These are phyloP conservation scores for Poecilia picta DNA, from an alignment of 2,797 vertebrate genomes.

Conservation along the genomic window DNA sequence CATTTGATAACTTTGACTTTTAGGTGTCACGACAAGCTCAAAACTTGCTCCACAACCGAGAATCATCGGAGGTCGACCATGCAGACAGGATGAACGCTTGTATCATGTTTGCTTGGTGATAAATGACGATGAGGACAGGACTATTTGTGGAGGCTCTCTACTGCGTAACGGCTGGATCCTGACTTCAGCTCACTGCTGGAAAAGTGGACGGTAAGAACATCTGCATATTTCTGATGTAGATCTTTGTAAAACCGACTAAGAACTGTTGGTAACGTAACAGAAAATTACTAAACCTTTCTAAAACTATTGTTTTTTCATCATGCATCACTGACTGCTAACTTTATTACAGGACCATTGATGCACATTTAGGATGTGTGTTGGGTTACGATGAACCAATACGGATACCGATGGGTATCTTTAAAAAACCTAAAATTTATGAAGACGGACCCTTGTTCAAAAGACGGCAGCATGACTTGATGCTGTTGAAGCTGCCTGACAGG, in stretches of 20 bases:
- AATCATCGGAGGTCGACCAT: accelerated
- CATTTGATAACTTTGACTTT: too few relatives aligned
- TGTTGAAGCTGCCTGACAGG: not conserved
- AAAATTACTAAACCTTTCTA: not conserved
- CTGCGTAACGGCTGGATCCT: constrained; percentile 27
- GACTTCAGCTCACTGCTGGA: constrained; percentile 36
- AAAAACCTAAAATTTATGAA: not conserved
- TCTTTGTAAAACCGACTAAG: not conserved
- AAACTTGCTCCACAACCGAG: constrained; percentile 15
- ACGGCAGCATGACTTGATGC: not conserved
- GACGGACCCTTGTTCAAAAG: accelerated
- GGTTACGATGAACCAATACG: accelerated
- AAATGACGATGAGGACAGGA: accelerated
- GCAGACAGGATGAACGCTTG: not conserved
- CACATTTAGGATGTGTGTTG: not conserved
- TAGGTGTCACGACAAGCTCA: not conserved
- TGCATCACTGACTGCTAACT: not conserved
- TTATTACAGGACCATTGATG: not conserved
- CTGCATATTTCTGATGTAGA: too few relatives aligned
- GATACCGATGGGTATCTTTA: not conserved
- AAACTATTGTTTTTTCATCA: not conserved
- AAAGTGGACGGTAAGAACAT: too few relatives aligned
- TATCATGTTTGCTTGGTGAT: not conserved
- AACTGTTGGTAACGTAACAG: not conserved
- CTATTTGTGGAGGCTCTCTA: constrained; percentile 34